Percentiles rank a stretch among this genome's conserved stretches.
Evolutionary conservation across 2,113 vertebrate genomes (phyloP).

Genomic region (Atrichornis clamosus): DNA sequence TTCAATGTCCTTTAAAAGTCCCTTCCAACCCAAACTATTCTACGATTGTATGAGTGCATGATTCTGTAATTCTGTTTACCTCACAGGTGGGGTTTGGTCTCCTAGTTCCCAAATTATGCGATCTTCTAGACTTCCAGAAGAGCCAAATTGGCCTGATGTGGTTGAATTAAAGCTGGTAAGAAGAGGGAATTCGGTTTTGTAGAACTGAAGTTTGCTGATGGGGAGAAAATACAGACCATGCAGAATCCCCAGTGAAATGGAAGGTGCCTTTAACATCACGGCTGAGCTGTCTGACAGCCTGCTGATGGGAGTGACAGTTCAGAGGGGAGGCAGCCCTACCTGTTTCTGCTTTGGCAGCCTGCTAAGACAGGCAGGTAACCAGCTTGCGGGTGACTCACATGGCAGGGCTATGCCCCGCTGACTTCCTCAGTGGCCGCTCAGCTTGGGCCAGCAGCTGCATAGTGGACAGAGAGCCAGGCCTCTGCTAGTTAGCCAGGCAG

Average conservation of each 20-base stretch:
- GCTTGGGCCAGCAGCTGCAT: neutral
- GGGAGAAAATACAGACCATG: neutral
- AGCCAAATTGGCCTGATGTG: neutral
- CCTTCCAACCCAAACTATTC: neutral
- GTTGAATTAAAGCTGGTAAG: neutral
- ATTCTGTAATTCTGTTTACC: neutral
- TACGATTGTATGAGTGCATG: neutral
- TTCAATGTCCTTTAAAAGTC: neutral
- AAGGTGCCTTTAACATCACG: neutral
- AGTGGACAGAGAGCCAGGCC: neutral
- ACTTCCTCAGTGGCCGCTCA: neutral
- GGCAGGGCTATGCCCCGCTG: neutral
- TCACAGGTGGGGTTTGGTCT: neutral
- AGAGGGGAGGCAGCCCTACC: neutral
- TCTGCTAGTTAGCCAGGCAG: neutral
- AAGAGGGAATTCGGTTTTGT: neutral
- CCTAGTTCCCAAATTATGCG: neutral
- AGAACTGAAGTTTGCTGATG: neutral
- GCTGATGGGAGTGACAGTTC: neutral
- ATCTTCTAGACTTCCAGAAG: neutral
- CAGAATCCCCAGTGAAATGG: neutral
- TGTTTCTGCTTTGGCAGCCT: neutral
- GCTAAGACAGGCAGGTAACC: neutral
- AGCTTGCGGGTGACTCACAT: fast-evolving
- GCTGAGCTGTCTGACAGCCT: neutral